Conservation (phyloP, 2,113 vertebrate species). For the Propithecus coquereli region DNA sequence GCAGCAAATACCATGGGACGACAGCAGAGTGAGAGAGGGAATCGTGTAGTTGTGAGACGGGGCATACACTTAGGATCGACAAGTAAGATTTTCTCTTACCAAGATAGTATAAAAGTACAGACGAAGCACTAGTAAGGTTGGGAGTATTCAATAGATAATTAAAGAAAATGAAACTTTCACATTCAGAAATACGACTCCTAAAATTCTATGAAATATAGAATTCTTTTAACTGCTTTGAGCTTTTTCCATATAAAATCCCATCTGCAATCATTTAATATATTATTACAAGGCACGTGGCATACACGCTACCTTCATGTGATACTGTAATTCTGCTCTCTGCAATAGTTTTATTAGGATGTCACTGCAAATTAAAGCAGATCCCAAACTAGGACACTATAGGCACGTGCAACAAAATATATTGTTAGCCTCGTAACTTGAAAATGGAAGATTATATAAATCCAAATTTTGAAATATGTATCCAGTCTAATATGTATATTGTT, state of each 20-base stretch:
- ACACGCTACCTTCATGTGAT: background rate
- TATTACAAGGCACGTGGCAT: background rate
- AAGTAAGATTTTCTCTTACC: background rate
- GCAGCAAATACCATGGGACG: background rate
- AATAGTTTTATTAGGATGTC: background rate
- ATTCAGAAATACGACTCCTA: slow-evolving; percentile 41
- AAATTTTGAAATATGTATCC: background rate
- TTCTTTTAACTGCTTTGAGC: slow-evolving; percentile 11
- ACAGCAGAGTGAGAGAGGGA: background rate
- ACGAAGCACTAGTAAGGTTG: slow-evolving; percentile 16
- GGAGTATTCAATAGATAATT: slow-evolving; percentile 51
- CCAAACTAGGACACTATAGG: slow-evolving; percentile 18
- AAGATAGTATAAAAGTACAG: background rate
- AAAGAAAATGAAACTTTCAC: slow-evolving; percentile 47
- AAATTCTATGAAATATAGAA: background rate
- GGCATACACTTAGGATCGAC: background rate
- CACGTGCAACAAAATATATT: slow-evolving; percentile 16
- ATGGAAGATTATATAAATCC: background rate
- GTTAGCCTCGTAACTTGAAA: slow-evolving; percentile 15
- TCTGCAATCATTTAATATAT: background rate
- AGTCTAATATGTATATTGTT: background rate
- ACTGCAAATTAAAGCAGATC: slow-evolving; percentile 43
- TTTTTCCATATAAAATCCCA: slow-evolving; percentile 21
- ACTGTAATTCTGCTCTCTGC: background rate
- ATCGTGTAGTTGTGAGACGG: background rate